Base-by-base conservation (phyloP, 2,888 invertebrate genomes). In the Diplolepis rosae region DNA sequence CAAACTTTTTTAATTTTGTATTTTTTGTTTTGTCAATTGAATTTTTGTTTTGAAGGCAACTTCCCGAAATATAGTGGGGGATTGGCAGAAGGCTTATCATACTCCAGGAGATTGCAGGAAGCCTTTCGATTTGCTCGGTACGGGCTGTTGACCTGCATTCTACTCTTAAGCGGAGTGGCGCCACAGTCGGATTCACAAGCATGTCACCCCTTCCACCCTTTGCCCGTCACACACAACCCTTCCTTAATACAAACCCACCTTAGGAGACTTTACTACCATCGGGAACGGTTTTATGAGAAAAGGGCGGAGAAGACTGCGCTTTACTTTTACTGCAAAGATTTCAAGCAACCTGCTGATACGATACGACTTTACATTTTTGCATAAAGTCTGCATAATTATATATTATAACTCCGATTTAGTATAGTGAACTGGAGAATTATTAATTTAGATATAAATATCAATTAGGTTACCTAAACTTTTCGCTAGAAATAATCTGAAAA, bases 141-240 rank as follows among this genome's bases (percentile, higher is more conserved):
- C 76, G 76, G 75, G 78, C 77, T 77, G 75, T 83, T 81, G 82
- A 82, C 81, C 83, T 68, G 76, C 70, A 81, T 81, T 77, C 75
- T 45, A 54, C 65, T 61, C 61, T 39, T 61, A 39, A 61, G 39
- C 61, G 61, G 39, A 61, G 61, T 61, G 61, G 61, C 61, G 61
- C 61, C 61, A 39, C 61, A n/a, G 61, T 39, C 39, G 61, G 39
- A 24, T 35, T 61, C 35, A 61, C 61, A 61, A 61, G n/a, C 61
- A 61, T 61, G 61, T 39, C 61, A 61, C 61, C 39, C 39, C n/a
- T 24, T 27, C n/a, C 35, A 18, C n/a, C 39, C 24, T 32, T 30
- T 28, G 1, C 32, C 22, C 22, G 15, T 18, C 35, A 11, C 35
- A 24, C 24, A 27, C 39, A 61, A 5, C 35, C 24, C 7, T 22